Evolutionary conservation across 2,888 invertebrate species (phyloP).

Genomic region (Miltochrista miniata): DNA sequence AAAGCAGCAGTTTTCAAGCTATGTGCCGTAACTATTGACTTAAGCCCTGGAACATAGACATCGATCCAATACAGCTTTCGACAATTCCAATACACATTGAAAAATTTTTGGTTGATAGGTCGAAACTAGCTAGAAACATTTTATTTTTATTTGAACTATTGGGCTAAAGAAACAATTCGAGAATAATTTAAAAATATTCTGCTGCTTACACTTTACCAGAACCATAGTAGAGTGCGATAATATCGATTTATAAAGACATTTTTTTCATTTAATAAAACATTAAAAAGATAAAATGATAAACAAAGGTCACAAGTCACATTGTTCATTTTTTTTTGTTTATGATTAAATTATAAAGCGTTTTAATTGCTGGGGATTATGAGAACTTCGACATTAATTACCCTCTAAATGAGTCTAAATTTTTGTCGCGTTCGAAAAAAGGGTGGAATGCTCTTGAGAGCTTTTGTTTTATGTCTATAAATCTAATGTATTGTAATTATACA

Average conservation of each 20-base stretch:
- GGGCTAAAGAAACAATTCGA: too few species aligned
- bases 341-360: constrained; percentile 47
- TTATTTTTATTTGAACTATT: too few species aligned
- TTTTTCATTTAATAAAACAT: constrained; percentile 15
- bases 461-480: constrained; percentile 81
- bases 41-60: too few species aligned
- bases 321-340: constrained; percentile 46
- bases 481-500: constrained; percentile 77
- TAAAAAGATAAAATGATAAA: constrained; percentile 26
- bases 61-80: too few species aligned
- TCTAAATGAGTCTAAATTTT: constrained; percentile 72
- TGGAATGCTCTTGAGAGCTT: constrained; percentile 57
- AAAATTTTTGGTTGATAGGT: too few species aligned
- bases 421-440: constrained; percentile 69
- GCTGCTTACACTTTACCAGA: too few species aligned
- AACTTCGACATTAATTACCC: constrained; percentile 78
- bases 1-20: too few species aligned
- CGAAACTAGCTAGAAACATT: too few species aligned
- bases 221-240: too few species aligned
- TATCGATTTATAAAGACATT: neutral
- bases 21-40: too few species aligned
- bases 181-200: too few species aligned
- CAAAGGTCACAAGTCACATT: constrained; percentile 51
- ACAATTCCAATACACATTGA: too few species aligned
- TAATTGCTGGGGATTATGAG: constrained; percentile 75